Conservation (phyloP, 2,113 vertebrate species). For the Calidris pygmaea region DNA sequence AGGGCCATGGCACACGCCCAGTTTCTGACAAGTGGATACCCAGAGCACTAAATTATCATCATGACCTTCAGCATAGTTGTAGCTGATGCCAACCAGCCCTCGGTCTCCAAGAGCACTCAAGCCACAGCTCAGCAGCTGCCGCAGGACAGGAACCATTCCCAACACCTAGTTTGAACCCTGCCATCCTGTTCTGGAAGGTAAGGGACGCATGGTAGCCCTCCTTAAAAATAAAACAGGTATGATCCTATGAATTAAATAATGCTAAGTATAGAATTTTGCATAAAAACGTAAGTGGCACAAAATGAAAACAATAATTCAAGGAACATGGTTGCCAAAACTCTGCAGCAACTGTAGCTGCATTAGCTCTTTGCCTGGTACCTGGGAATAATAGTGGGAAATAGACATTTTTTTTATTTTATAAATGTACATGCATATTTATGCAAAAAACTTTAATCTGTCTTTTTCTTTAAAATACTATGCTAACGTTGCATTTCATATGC, state of each 20-base stretch:
- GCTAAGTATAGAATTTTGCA: background rate
- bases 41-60: background rate
- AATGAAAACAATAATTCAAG: background rate
- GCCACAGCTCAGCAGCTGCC: background rate
- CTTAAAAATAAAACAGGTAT: background rate
- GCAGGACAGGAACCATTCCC: background rate
- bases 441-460: background rate
- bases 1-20: background rate
- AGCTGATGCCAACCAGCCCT: background rate
- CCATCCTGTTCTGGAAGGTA: background rate
- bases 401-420: background rate
- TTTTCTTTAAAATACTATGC: background rate
- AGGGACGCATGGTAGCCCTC: accelerated
- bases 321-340: background rate
- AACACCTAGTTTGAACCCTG: background rate
- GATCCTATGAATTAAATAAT: background rate
- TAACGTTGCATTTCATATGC: accelerated
- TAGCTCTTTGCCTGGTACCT: background rate
- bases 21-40: background rate
- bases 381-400: background rate
- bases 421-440: background rate
- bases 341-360: background rate
- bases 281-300: background rate
- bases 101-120: background rate
- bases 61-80: background rate